phyloP scores from a whole-genome alignment of 1,140 invertebrate genomes.

The Apocrypta bakeri region DNA sequence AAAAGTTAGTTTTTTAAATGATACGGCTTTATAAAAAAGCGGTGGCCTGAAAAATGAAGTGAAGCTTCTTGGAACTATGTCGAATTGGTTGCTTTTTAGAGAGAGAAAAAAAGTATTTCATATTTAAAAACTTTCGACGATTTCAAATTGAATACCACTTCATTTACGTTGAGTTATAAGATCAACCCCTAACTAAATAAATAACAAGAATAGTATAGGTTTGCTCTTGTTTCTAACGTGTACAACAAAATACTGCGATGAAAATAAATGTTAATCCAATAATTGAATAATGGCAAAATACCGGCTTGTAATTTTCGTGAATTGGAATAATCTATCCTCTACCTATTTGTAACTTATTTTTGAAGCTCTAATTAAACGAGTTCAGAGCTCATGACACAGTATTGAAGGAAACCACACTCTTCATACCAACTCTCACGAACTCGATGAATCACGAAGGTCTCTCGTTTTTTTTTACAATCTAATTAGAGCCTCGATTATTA shows the following conservation, averaged over 20 bases:
- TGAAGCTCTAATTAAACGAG: background rate
- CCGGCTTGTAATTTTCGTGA: too few relatives aligned
- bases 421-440: background rate
- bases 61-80: background rate
- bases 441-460: background rate
- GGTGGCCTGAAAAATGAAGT: background rate
- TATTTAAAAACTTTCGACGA: background rate
- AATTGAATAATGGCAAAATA: too few relatives aligned
- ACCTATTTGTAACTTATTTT: background rate
- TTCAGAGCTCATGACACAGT: too few relatives aligned
- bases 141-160: too few relatives aligned
- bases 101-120: background rate
- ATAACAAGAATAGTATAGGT: too few relatives aligned
- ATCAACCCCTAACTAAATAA: too few relatives aligned
- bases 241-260: too few relatives aligned
- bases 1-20: background rate
- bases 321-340: too few relatives aligned
- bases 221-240: too few relatives aligned
- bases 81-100: background rate
- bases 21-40: background rate
- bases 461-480: background rate
- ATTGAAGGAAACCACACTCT: background rate
- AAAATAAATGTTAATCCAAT: too few relatives aligned
- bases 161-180: too few relatives aligned
- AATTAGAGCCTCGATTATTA: slow-evolving; percentile 2